Percentiles rank a stretch among this genome's conserved stretches.
These are phyloP conservation scores for Neocrepidodera transversa DNA, from an alignment of 2,888 invertebrate species.

Conservation along the genomic window DNA sequence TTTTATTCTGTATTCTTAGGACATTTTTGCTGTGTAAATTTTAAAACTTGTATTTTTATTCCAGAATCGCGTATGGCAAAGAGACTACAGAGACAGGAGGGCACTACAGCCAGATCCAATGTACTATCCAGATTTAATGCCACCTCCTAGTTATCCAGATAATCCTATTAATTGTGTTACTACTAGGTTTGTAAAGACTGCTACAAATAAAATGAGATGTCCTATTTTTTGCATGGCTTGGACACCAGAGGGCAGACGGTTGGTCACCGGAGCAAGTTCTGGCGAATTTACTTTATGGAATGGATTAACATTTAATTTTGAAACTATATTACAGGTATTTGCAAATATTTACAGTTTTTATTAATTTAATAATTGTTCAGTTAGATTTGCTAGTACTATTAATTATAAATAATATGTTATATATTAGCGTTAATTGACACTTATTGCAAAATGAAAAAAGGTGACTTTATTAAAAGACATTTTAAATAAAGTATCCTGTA, in stretches of 20 bases:
- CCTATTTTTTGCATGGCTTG: conserved; percentile 99
- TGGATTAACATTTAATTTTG: conserved; percentile 99
- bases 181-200: conserved; percentile 96
- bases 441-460: too few species aligned
- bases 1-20: too few species aligned
- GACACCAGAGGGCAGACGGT: conserved; percentile 98
- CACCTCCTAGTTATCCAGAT: conserved; percentile 92
- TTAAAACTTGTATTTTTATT: neutral
- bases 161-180: conserved; percentile 97
- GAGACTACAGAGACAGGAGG: conserved; percentile 88
- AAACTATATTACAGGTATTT: conserved; percentile 95
- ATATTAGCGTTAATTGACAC: too few species aligned
- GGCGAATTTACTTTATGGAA: conserved; percentile 99
- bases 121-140: conserved; percentile 91
- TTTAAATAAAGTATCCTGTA: too few species aligned
- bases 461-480: too few species aligned
- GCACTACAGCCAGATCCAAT: conserved; percentile 94
- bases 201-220: conserved; percentile 99
- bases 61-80: conserved; percentile 95
- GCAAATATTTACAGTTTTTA: too few species aligned
- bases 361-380: too few species aligned
- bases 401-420: too few species aligned
- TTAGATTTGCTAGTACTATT: too few species aligned
- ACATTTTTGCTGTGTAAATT: neutral
- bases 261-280: conserved; percentile 98